A percentile compares a stretch with the other conserved stretches of the same genome.
Evolutionary conservation across 2,113 vertebrate genomes (phyloP).

Genomic region (Hemichromis elongatus): DNA sequence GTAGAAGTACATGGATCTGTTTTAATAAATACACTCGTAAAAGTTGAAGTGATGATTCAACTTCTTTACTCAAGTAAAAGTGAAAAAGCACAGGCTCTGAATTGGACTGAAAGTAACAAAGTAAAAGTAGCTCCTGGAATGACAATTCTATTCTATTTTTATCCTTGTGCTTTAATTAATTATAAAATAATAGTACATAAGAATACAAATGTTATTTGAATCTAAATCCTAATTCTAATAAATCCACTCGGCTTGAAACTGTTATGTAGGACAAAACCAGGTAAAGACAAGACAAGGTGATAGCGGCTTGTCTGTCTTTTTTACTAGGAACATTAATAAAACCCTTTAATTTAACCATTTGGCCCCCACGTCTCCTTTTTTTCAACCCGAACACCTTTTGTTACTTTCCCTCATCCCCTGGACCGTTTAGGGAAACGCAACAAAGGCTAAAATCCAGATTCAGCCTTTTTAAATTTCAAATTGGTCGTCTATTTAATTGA

Average conservation of each 20-base stretch:
- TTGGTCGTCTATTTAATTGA: background rate
- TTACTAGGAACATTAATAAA: background rate
- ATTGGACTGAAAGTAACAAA: too few species aligned
- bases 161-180: too few species aligned
- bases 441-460: background rate
- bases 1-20: accelerated
- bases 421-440: background rate
- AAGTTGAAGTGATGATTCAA: background rate
- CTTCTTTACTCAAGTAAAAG: too few species aligned
- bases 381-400: background rate
- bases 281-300: too few species aligned
- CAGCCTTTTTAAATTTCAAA: background rate
- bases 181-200: too few species aligned
- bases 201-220: too few species aligned
- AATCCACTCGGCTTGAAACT: too few species aligned
- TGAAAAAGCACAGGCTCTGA: too few species aligned
- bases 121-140: too few species aligned
- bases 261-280: too few species aligned
- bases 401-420: background rate
- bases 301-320: background rate
- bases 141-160: too few species aligned
- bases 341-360: background rate
- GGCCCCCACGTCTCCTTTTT: background rate
- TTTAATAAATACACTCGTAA: background rate
- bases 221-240: too few species aligned